Evolutionary conservation across 37 sponge, comb jelly and placozoan species (phyloP).

Genomic region (Beroe forskalii): DNA sequence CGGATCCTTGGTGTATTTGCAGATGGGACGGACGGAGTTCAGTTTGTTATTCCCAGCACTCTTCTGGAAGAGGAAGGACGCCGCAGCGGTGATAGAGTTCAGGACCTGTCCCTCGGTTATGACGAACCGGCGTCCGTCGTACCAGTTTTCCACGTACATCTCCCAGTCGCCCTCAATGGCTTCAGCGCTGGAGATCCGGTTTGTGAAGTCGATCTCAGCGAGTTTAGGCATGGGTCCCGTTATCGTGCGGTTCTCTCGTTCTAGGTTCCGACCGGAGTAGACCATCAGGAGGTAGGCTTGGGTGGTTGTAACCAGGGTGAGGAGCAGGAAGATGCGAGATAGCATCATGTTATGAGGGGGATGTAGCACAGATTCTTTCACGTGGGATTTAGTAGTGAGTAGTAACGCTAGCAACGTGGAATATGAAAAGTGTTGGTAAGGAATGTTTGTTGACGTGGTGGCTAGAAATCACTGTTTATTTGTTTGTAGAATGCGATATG

Average conservation of each 20-base stretch:
- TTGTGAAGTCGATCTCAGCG: background rate
- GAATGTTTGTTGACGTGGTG: too few relatives aligned
- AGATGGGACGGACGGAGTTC: background rate
- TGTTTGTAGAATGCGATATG: too few relatives aligned
- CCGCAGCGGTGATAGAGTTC: background rate
- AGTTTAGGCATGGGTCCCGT: background rate
- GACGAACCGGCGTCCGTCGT: background rate
- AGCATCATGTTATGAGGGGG: background rate
- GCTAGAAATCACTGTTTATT: too few relatives aligned
- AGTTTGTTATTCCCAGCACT: background rate
- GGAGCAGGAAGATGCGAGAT: background rate
- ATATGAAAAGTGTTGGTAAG: too few relatives aligned
- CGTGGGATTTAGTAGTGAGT: too few relatives aligned
- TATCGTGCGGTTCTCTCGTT: background rate
- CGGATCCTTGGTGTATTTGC: background rate
- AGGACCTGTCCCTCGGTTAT: background rate
- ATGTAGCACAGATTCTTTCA: too few relatives aligned
- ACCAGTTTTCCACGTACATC: background rate
- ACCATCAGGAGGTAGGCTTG: background rate
- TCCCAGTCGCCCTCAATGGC: background rate
- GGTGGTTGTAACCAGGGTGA: background rate
- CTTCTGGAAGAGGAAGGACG: background rate
- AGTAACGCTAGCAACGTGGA: too few relatives aligned
- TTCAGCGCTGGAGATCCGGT: background rate
- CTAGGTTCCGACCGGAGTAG: background rate